Conservation (phyloP, 2,888 invertebrate species). For the Nomada ferruginata region DNA sequence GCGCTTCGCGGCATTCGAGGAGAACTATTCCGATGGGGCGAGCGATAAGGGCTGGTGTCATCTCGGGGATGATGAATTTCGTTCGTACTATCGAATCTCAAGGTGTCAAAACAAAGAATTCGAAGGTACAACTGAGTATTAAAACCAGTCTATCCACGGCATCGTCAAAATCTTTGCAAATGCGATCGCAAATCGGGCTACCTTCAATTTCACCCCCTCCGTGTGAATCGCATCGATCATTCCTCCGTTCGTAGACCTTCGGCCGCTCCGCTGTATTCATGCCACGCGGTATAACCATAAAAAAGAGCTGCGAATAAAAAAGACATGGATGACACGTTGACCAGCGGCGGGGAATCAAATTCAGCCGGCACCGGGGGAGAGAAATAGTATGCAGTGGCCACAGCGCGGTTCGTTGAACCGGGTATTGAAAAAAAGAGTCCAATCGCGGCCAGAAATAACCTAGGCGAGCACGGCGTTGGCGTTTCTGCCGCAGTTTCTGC, state of each 20-base stretch:
- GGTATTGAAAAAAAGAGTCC: slow-evolving; percentile 66
- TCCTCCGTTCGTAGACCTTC: background rate
- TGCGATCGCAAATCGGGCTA: background rate
- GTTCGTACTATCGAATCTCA: background rate
- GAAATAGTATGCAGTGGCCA: slow-evolving; percentile 36
- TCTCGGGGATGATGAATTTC: background rate
- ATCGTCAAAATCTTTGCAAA: background rate
- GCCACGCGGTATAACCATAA: background rate
- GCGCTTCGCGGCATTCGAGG: background rate
- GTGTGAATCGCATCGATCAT: slow-evolving; percentile 15
- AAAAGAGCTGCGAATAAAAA: background rate
- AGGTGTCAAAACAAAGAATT: too few species aligned
- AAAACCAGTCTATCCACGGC: background rate
- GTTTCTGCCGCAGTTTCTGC: slow-evolving; percentile 56
- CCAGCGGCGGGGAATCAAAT: slow-evolving; percentile 45
- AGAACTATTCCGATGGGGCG: background rate
- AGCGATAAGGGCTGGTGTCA: background rate
- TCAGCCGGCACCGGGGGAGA: slow-evolving; percentile 7
- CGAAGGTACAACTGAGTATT: background rate
- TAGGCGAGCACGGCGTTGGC: slow-evolving; percentile 53
- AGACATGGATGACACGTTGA: slow-evolving; percentile 31
- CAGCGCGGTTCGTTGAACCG: slow-evolving; percentile 64
- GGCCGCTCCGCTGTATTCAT: background rate
- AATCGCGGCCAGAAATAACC: slow-evolving; percentile 67
- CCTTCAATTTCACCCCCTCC: background rate